Evolutionary conservation across 1,140 invertebrate genomes (phyloP).

Genomic region (Chironomus striatipennis): DNA sequence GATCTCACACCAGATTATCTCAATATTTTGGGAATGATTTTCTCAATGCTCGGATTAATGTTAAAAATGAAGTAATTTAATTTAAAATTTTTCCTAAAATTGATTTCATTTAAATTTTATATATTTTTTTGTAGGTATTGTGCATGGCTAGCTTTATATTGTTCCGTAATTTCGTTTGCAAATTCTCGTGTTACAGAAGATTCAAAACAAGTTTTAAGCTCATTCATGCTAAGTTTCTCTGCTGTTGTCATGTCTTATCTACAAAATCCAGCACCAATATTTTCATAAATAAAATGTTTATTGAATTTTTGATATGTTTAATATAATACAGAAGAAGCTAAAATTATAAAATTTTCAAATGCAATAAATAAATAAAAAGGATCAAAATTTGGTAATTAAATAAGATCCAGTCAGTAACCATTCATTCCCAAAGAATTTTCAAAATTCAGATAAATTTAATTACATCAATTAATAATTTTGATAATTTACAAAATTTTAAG

Average conservation of each 20-base stretch:
- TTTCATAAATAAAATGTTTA: not conserved
- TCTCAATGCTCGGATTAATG: slow-evolving; percentile 99
- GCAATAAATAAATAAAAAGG: not conserved
- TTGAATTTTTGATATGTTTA: too few species aligned
- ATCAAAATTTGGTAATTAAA: too few species aligned
- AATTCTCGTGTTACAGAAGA: slow-evolving; percentile 88
- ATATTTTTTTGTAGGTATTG: slow-evolving; percentile 51
- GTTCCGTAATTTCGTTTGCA: slow-evolving; percentile 97
- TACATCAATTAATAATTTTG: too few species aligned
- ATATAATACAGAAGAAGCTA: not conserved
- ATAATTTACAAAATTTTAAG: too few species aligned
- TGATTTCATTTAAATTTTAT: too few species aligned
- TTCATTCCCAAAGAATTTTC: too few species aligned
- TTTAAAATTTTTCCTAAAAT: too few species aligned
- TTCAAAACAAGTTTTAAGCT: slow-evolving; percentile 82
- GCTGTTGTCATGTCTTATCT: slow-evolving; percentile 99
- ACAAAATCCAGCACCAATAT: slow-evolving; percentile 98
- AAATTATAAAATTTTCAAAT: not conserved
- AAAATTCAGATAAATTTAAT: too few species aligned
- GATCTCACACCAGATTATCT: slow-evolving; percentile 98
- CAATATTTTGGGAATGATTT: slow-evolving; percentile 97
- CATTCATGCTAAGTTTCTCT: slow-evolving; percentile 91
- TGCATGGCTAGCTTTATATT: slow-evolving; percentile 96
- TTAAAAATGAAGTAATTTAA: slow-evolving; percentile 84
- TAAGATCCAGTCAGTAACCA: too few species aligned